Evolutionary conservation across 2,888 invertebrate genomes (phyloP).

Genomic region (Lithophane semibrunnea): DNA sequence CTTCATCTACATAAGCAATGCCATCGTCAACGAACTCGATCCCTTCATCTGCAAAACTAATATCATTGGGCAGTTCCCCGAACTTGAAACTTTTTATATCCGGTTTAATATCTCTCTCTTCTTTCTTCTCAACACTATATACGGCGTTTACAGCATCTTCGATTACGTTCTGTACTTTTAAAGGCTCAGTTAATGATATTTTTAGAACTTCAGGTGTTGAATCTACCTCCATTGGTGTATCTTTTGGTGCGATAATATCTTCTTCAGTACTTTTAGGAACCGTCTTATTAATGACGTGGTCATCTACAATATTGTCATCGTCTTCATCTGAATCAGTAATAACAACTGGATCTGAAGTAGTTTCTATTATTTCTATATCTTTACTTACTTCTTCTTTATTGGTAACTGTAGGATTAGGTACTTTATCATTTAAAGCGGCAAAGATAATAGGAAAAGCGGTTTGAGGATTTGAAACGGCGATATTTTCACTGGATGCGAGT

Average conservation of each 20-base stretch:
- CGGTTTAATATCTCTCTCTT: constrained; percentile 12
- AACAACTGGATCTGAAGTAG: constrained; percentile 7
- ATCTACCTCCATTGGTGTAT: constrained; percentile 45
- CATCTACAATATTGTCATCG: constrained; percentile 2
- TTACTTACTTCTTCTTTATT: constrained; percentile 8
- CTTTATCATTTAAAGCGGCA: constrained; percentile 12
- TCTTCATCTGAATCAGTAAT: constrained; percentile 48
- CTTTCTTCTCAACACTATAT: constrained; percentile 12
- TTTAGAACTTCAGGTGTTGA: not conserved
- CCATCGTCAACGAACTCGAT: constrained; percentile 78
- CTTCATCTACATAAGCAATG: constrained; percentile 61
- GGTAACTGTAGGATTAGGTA: not conserved
- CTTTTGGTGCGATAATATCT: not conserved
- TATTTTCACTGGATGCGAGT: constrained; percentile 28
- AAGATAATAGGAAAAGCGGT: not conserved
- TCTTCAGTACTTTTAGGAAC: not conserved
- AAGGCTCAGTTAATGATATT: not conserved
- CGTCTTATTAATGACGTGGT: not conserved
- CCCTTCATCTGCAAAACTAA: constrained; percentile 76
- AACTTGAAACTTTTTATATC: constrained; percentile 26
- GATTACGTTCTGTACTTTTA: not conserved
- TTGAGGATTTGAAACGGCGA: constrained; percentile 15
- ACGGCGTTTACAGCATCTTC: not conserved
- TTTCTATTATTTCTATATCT: constrained; percentile 42
- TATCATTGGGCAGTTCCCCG: constrained; percentile 66